Evolutionary conservation across 1,140 invertebrate genomes (phyloP), one percentile per base, ranked within the genome.

Genomic region (Euura saliciscinereae): DNA sequence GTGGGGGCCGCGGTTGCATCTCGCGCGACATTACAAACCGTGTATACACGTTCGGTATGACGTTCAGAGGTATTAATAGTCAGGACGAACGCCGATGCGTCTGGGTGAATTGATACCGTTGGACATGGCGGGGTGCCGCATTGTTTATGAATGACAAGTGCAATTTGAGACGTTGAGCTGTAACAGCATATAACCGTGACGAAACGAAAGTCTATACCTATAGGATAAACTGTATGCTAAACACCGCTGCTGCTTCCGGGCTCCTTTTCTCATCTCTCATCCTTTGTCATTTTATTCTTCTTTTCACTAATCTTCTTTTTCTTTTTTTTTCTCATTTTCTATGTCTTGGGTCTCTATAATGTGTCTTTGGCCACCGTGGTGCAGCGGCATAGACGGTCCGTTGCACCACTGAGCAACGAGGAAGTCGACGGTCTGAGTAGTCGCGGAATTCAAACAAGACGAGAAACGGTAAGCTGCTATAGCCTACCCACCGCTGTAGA

Each of bases 91-190:
- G 51, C 51, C 51, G 8, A 8, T 59, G 51, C 51, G 8, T 59
- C 51, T 59, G 10, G 51, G 13, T 11, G 51, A 59, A 59, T n/a
- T 59, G 51, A 59, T 59, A 59, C 51, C 8, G 51, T 59, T 11
- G 13, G 51, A 59, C 3, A n/a, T n/a, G 13, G 51, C 51, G 0
- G 28, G 28, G 28, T 28, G 28, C 28, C 51, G 51, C 51, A 59
- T 59, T 59, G 51, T 59, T 59, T 59, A 59, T 59, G 51, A 59
- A 59, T 59, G 51, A 59, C 51, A 59, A 59, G 51, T 59, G 51
- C 51, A 59, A 59, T 59, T 59, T 59, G 51, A 59, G 51, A 59
- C 51, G 28, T 28, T 28, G 28, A 28, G 28, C 28, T 28, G 28
- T 28, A 28, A 28, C 28, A 28, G 28, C 28, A 28, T 28, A 28